Evolutionary conservation across 2,113 vertebrate species (phyloP).

Genomic region (Cheilinus undulatus): DNA sequence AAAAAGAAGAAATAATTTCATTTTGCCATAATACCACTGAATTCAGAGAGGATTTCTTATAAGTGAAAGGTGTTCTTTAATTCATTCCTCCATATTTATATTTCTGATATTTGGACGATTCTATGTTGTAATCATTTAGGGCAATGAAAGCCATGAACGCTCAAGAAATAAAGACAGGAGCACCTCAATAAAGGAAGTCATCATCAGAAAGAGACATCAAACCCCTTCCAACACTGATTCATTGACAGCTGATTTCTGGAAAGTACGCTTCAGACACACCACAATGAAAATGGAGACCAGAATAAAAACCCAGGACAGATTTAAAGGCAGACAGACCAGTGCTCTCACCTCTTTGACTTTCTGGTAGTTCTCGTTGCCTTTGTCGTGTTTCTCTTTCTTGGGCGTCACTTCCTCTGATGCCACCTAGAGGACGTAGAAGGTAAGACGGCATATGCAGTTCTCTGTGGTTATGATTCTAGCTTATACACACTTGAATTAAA

Average conservation of each 20-base stretch:
- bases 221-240: constrained; percentile 13
- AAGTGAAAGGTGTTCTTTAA: no score
- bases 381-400: constrained; percentile 85
- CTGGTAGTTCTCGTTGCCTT: constrained; percentile 95
- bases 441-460: constrained; percentile 50
- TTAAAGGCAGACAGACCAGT: constrained; percentile 24
- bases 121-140: not conserved
- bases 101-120: no score
- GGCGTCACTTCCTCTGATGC: constrained; percentile 80
- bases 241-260: constrained; percentile 37
- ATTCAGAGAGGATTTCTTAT: no score
- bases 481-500: constrained; percentile 12
- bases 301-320: no score
- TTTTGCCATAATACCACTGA: no score
- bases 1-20: no score
- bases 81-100: no score
- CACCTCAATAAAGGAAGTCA: not conserved
- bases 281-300: not conserved
- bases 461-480: not conserved
- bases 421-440: constrained; percentile 67
- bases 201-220: not conserved
- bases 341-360: constrained; percentile 91
- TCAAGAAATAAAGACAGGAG: constrained; percentile 19
- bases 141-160: constrained; percentile 24
- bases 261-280: constrained; percentile 24